Base-by-base conservation (phyloP, 2,113 vertebrate genomes). In the Pachypanchax playfairii region DNA sequence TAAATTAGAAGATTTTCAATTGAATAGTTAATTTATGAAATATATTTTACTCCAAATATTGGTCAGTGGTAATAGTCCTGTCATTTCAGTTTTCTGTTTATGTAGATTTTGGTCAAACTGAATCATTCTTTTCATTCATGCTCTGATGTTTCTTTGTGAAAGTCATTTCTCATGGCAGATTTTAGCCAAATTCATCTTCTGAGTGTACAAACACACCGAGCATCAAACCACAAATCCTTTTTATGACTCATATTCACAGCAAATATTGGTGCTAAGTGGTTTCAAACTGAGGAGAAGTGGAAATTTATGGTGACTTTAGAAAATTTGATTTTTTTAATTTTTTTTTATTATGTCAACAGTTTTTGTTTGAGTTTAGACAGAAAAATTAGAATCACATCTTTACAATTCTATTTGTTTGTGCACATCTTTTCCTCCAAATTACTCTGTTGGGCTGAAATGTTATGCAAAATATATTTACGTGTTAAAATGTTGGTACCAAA, bases 231-330 rank as follows among this genome's bases (percentile, higher is more conserved):
- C 64, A 54, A 58, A 57, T 58, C 26, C 48, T 28, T 59, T 71
- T 53, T 70, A 62, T 82, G 73, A 73, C 47, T 78, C 73, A 54
- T 17, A 38, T 49, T 75, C 48, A 51, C 7, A 53, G 52, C 28
- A 60, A 72, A 73, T 59, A 66, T 70, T 14, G 47, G 18, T 61
- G 73, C 54, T 44, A n/a, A 54, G 60, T 33, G 62, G 65, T 18
- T 41, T 70, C 50, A 48, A 55, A 59, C n/a, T n/a, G n/a, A 69
- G 46, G 44, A 44, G 21, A 62, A 35, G 47, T 46, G 25, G 51
- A 61, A 77, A 36, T 38, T 8, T 17, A 6, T 42, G 22, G 22
- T 29, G 57, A 70, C 20, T 50, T 73, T 15, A 55, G 31, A 53
- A 49, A 55, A 50, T 41, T 3, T n/a, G 20, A 52, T n/a, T 35